phyloP scores from a whole-genome alignment of 2,113 vertebrate species.

The Noturus placidus region DNA sequence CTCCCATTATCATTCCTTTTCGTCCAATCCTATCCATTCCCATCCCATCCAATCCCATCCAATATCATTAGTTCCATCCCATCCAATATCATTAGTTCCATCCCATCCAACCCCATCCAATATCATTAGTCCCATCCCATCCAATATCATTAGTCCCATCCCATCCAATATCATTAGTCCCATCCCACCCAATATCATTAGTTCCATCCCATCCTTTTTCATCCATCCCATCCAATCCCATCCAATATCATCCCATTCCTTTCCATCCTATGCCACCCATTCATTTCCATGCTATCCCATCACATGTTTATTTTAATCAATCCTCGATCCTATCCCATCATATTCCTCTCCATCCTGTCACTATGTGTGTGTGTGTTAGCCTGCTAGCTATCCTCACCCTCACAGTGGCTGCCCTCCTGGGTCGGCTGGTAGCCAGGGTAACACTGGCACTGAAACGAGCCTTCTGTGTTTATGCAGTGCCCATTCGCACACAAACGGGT shows the following conservation, averaged over 20 bases:
- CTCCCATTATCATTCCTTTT: too few relatives aligned
- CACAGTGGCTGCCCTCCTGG: conserved; percentile 68
- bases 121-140: not conserved
- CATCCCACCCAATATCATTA: not conserved
- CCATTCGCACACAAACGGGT: conserved; percentile 76
- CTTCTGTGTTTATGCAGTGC: conserved; percentile 81
- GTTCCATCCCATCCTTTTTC: not conserved
- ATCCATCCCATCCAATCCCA: not conserved
- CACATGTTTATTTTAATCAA: not conserved
- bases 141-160: not conserved
- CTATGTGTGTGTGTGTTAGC: not conserved
- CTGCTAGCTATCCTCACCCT: conserved; percentile 62
- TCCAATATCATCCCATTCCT: not conserved
- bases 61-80: too few relatives aligned
- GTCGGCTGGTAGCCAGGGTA: conserved; percentile 80
- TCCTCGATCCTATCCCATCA: not conserved
- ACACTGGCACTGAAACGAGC: conserved; percentile 85
- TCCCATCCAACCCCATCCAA: not conserved
- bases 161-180: not conserved
- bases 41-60: not conserved
- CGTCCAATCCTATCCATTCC: not conserved
- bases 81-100: not conserved
- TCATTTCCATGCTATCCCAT: not conserved
- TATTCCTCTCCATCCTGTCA: not conserved
- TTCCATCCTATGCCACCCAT: not conserved